Evolutionary conservation across 2,113 vertebrate genomes (phyloP), one percentile per base, ranked within the genome.

Genomic region (Vimba vimba): DNA sequence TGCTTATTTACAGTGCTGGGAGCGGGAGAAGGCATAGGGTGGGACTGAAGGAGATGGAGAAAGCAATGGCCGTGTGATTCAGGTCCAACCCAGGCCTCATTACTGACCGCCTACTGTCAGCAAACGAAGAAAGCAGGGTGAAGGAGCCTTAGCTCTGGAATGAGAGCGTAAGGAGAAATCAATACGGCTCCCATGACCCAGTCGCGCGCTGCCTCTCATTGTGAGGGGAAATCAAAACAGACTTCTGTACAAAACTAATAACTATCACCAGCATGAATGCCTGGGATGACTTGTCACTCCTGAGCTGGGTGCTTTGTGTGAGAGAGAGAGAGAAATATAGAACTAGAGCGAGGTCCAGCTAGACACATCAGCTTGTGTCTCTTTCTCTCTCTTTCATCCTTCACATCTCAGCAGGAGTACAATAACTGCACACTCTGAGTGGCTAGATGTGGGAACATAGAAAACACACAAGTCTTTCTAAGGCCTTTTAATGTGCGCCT

Each of bases 101-200:
- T 86, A 86, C 79, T n/a, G 79, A 55, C 79, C 79, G 45, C 85
- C 85, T 5, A 71, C 85, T 82, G 85, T 69, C 84, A 45, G 64
- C 60, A 33, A 71, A 57, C 23, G 77, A 47, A 74, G 68, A 81
- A 86, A 76, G 45, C 59, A 36, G 71, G 59, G 68, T 52, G 79
- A 79, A 86, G 71, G 79, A 86, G 79, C 71, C 60, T 39, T 36
- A 77, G 74, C 83, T 79, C 57, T 66, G 79, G 88, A 89, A 89
- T 60, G 82, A 88, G 86, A 84, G 84, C 81, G 64, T 88, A 86
- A 93, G 86, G 82, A 90, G 90, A 90, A 93, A 94, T 94, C 93
- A 85, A 94, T 95, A 93, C 76, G 83, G 89, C 90, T 92, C 89
- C 91, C 68, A 83, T 92, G 91, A 93, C 86, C 93, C 92, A 93